Evolutionary conservation across 1,140 invertebrate genomes (phyloP).

Genomic region (Lepidurus couesii): DNA sequence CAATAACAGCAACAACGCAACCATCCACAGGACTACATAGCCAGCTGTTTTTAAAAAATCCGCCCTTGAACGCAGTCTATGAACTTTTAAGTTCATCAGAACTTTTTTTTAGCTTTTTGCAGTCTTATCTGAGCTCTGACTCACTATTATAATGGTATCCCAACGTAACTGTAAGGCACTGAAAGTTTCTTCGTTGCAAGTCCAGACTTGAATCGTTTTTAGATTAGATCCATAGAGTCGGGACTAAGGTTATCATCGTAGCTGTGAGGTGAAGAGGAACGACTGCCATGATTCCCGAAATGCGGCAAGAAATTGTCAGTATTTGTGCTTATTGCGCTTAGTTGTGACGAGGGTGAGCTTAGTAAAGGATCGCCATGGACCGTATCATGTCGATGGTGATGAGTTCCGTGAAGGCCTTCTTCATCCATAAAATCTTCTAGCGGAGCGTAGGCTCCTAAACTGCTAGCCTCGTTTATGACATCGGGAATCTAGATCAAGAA

Average conservation of each 20-base stretch:
- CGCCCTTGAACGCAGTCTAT: no score
- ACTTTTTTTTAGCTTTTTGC: no score
- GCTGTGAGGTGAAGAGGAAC: background rate
- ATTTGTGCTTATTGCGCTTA: conserved; percentile 5
- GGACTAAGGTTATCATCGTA: background rate
- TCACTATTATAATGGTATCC: background rate
- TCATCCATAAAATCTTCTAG: conserved; percentile 78
- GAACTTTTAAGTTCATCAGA: no score
- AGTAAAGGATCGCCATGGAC: conserved; percentile 63
- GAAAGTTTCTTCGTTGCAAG: background rate
- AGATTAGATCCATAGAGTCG: conserved; percentile 6
- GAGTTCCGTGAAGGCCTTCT: conserved; percentile 46
- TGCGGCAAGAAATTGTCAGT: background rate
- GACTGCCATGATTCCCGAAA: background rate
- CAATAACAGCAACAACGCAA: background rate
- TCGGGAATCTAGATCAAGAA: conserved; percentile 50
- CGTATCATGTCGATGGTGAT: conserved; percentile 45
- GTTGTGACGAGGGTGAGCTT: conserved; percentile 46
- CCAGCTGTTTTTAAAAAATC: no score
- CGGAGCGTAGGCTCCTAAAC: conserved; percentile 57
- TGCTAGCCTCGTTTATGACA: conserved; percentile 49
- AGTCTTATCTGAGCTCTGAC: background rate
- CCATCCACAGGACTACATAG: no score
- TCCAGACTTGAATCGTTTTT: background rate
- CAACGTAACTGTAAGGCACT: background rate